These are phyloP conservation scores for Epinephelus cyanopodus DNA, from an alignment of 2,113 vertebrate genomes.

Conservation along the genomic window DNA sequence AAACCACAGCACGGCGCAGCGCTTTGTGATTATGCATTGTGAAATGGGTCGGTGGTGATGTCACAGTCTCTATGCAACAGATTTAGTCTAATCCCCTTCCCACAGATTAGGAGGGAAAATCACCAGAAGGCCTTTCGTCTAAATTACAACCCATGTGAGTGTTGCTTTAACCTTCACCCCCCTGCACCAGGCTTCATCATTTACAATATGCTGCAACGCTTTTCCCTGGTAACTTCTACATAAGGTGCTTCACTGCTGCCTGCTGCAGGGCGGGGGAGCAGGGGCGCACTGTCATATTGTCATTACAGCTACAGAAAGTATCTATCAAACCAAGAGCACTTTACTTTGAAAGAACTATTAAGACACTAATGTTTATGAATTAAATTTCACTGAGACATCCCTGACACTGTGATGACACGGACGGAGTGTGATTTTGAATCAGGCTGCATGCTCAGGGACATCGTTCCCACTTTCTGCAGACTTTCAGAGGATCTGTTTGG, in stretches of 20 bases:
- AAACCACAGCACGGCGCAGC: background rate
- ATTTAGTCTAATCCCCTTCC: slow-evolving; percentile 59
- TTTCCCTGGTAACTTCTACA: background rate
- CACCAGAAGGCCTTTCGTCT: slow-evolving; percentile 50
- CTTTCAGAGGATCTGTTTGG: too few species aligned
- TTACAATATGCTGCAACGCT: background rate
- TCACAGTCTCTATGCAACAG: slow-evolving; percentile 56
- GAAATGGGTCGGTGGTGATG: slow-evolving; percentile 57
- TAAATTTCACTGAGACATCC: too few species aligned
- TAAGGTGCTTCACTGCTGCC: background rate
- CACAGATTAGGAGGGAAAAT: slow-evolving; percentile 60
- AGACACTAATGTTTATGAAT: too few species aligned
- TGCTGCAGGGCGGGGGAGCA: too few species aligned
- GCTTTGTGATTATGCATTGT: slow-evolving; percentile 52
- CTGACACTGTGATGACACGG: too few species aligned
- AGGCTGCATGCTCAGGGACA: too few species aligned
- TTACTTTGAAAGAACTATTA: background rate
- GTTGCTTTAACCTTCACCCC: slow-evolving; percentile 31
- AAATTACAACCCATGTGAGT: slow-evolving; percentile 39
- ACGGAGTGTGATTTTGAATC: too few species aligned
- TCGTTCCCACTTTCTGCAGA: too few species aligned
- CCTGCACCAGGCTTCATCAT: background rate
- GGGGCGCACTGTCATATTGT: background rate
- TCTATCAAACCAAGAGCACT: background rate
- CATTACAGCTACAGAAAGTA: background rate